Evolutionary conservation across 2,888 invertebrate genomes (phyloP).

Genomic region (Silvanus unidentatus): DNA sequence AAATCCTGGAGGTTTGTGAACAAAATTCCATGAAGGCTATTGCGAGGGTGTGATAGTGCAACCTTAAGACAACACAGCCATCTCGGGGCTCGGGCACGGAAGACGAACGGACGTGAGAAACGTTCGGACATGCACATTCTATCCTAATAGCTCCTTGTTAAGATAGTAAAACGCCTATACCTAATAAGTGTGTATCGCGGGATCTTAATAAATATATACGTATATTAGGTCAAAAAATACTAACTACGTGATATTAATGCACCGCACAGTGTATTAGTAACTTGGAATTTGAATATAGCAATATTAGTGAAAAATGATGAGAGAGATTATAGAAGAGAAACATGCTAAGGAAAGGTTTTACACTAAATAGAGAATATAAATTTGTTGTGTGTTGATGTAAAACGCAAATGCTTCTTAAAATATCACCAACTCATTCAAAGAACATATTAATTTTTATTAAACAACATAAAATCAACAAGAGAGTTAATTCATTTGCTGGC

Average conservation of each 20-base stretch:
- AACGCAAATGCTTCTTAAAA: constrained; percentile 40
- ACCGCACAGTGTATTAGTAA: constrained; percentile 16
- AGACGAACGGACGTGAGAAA: constrained; percentile 30
- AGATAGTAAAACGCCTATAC: too few species aligned
- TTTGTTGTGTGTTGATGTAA: constrained; percentile 12
- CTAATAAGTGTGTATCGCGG: constrained; percentile 29
- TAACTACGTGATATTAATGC: constrained; percentile 34
- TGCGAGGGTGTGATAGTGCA: constrained; percentile 32
- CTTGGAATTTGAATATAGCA: background rate
- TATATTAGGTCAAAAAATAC: constrained; percentile 16
- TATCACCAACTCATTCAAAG: constrained; percentile 44
- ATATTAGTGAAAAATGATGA: constrained; percentile 15
- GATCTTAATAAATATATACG: background rate
- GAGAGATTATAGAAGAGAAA: too few species aligned
- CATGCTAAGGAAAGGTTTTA: too few species aligned
- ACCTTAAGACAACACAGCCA: constrained; percentile 48
- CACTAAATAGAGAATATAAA: too few species aligned
- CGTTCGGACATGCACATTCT: constrained; percentile 34
- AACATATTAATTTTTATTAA: constrained; percentile 9
- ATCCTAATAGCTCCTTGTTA: constrained; percentile 32
- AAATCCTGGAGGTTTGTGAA: background rate
- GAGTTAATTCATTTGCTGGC: constrained; percentile 41
- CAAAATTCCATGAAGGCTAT: constrained; percentile 1
- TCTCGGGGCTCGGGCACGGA: constrained; percentile 33
- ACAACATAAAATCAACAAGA: constrained; percentile 22